These are phyloP conservation scores for Ephydatia muelleri DNA, from an alignment of 37 sponge, comb jelly and placozoan genomes.

Conservation along the genomic window DNA sequence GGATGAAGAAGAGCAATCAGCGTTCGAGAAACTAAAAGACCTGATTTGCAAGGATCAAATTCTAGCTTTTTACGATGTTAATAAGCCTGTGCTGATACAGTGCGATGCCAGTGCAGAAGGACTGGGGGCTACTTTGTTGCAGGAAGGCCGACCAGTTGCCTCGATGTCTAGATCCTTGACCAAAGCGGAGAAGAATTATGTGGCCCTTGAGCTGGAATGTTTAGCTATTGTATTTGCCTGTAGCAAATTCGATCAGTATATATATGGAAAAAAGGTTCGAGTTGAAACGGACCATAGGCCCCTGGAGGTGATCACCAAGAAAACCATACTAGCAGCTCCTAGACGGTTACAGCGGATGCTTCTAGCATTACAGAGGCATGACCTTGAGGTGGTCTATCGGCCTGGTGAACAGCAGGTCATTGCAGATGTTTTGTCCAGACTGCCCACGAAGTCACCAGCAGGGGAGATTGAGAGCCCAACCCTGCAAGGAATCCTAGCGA, in stretches of 20 bases:
- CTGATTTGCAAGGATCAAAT: slow-evolving; percentile 7
- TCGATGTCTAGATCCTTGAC: slow-evolving; percentile 36
- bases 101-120: slow-evolving; percentile 44
- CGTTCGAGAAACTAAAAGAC: too few relatives aligned
- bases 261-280: slow-evolving; percentile 13
- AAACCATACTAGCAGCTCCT: slow-evolving; percentile 33
- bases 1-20: too few relatives aligned
- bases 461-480: too few relatives aligned
- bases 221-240: slow-evolving; percentile 28
- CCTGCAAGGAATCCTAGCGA: too few relatives aligned
- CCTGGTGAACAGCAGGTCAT: slow-evolving; percentile 14
- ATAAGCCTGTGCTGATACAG: background rate
- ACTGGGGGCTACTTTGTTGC: slow-evolving; percentile 20
- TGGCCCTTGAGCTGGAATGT: slow-evolving; percentile 16
- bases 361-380: slow-evolving; percentile 27
- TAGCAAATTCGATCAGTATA: slow-evolving; percentile 30
- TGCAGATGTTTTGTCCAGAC: slow-evolving; percentile 18
- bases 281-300: slow-evolving; percentile 51
- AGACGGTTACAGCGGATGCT: slow-evolving; percentile 41
- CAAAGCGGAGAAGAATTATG: slow-evolving; percentile 16
- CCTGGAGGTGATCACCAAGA: slow-evolving; percentile 27
- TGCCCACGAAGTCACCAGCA: too few relatives aligned
- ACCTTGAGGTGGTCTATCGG: slow-evolving; percentile 2
- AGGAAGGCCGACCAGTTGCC: slow-evolving; percentile 27
- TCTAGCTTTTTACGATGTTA: slow-evolving; percentile 2